Evolutionary conservation across 2,113 vertebrate genomes (phyloP), one percentile per base, ranked within the genome.

Genomic region (Engraulis encrasicolus): DNA sequence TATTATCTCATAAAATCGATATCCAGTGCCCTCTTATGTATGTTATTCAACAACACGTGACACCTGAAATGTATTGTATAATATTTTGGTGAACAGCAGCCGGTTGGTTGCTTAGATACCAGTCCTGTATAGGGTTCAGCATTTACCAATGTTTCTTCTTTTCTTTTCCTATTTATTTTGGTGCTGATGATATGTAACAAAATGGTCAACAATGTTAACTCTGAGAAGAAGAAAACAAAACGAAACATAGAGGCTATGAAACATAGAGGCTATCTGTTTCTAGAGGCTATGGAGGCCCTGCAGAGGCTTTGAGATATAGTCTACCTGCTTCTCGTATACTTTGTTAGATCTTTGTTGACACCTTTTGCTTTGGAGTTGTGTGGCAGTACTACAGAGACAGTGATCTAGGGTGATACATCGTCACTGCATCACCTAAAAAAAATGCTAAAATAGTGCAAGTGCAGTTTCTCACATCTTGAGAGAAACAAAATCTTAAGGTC

Each of bases 31-130:
- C 23, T 61, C 79, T 58, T 20, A 20, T 54, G n/a, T n/a, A 81
- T 27, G 61, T 48, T 78, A 50, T 27, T 50, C 15, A 11, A 31
- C 18, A 12, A 14, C 12, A 19, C 15, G 23, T 74, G 66, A 71
- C 9, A 84, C 48, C 18, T 49, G 34, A 81, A 81, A 27, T 61
- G 50, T 85, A 85, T 12, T 78, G 78, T 45, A 61, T 58, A 66
- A 20, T 15, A 15, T 19, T 58, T 17, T 81, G 50, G 19, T 38
- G 40, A 37, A 19, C 23, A 66, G n/a, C n/a, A n/a, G n/a, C n/a
- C n/a, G n/a, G n/a, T n/a, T n/a, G 6, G 40, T 78, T 50, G 31
- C 74, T 27, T 31, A 38, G 38, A 31, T 48, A 54, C 34, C 0
- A 9, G 2, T n/a, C 78, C 50, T 66, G 40, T 78, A n/a, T 49